Evolutionary conservation across 1,140 invertebrate genomes (phyloP).

Genomic region (Hydropsyche tenuis): DNA sequence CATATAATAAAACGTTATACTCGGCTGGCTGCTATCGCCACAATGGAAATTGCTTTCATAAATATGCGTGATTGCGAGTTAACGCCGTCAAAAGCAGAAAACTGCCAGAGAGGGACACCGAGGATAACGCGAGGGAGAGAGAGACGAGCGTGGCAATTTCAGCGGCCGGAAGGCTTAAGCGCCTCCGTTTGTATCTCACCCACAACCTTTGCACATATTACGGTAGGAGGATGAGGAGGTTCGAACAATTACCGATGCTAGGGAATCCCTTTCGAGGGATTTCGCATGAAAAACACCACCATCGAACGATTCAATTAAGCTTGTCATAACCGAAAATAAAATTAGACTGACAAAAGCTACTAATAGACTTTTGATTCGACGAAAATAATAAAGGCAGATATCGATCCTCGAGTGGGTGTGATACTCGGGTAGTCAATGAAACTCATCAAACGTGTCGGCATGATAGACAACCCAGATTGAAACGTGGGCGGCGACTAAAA

Average conservation of each 20-base stretch:
- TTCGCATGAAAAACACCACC: no score
- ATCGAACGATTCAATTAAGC: no score
- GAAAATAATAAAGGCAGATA: no score
- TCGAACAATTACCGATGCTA: no score
- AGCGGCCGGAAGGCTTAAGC: conserved; percentile 10
- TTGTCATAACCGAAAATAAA: no score
- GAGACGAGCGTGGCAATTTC: background rate
- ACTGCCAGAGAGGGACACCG: background rate
- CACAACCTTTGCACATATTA: conserved; percentile 3
- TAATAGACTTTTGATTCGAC: no score
- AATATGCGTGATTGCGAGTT: conserved; percentile 39
- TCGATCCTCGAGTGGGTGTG: no score
- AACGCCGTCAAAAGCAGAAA: conserved; percentile 33
- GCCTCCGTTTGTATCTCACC: background rate
- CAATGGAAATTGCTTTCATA: conserved; percentile 40
- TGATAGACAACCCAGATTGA: background rate
- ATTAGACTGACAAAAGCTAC: no score
- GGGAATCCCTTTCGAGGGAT: no score
- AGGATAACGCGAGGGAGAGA: background rate
- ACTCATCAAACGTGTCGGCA: background rate
- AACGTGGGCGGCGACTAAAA: no score
- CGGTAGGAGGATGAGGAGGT: no score
- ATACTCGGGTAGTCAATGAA: background rate
- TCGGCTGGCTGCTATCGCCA: conserved; percentile 19
- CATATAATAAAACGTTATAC: background rate